phyloP scores from a whole-genome alignment of 2,797 vertebrate genomes.

The Orientallactaga sibirica region DNA sequence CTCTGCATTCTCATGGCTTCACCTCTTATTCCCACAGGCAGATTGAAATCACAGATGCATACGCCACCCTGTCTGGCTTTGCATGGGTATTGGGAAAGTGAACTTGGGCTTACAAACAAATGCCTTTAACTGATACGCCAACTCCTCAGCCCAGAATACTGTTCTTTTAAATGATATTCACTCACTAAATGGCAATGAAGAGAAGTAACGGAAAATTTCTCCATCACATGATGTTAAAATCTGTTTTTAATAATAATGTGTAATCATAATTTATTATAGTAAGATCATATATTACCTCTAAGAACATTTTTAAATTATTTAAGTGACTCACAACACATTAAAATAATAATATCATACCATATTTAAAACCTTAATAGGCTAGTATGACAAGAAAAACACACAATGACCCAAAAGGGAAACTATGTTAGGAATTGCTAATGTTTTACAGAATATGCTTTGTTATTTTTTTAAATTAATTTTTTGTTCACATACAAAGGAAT shows the following conservation, averaged over 20 bases:
- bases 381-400: constrained; percentile 33
- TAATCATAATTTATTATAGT: constrained; percentile 5
- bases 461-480: background rate
- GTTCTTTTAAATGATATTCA: background rate
- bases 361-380: constrained; percentile 17
- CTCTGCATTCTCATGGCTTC: no score
- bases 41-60: no score
- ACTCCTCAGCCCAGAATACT: no score
- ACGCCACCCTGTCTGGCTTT: no score
- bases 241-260: constrained; percentile 47
- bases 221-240: background rate
- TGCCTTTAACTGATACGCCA: no score
- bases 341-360: constrained; percentile 16
- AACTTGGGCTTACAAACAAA: no score
- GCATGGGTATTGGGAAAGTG: no score
- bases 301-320: constrained; percentile 37
- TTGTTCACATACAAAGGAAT: background rate
- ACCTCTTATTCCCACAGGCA: no score
- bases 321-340: constrained; percentile 21
- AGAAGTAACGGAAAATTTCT: background rate
- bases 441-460: background rate
- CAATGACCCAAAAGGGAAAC: constrained; percentile 27
- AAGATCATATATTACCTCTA: constrained; percentile 13
- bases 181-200: background rate
- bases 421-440: constrained; percentile 28